Conservation (phyloP, 2,888 invertebrate genomes). For the Caenorhabditis becei region DNA sequence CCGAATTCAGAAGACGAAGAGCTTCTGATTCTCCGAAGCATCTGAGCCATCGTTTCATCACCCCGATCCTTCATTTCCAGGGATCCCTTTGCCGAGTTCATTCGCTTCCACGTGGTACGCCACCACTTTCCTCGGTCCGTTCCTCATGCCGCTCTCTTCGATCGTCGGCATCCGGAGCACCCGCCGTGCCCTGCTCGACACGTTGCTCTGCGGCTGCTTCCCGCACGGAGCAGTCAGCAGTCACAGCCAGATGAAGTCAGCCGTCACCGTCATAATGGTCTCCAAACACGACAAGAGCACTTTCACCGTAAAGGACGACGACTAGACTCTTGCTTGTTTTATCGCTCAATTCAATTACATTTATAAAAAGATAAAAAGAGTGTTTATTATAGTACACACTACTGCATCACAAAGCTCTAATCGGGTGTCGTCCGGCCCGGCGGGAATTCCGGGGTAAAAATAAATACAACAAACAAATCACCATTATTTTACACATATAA, state of each 20-base stretch:
- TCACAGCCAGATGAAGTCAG: slow-evolving; percentile 15
- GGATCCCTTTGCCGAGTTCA: slow-evolving; percentile 41
- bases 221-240: slow-evolving; percentile 1
- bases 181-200: slow-evolving; percentile 27
- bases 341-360: neutral
- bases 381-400: slow-evolving; percentile 23
- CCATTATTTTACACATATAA: slow-evolving; percentile 42
- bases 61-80: slow-evolving; percentile 12
- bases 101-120: slow-evolving; percentile 59
- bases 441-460: slow-evolving; percentile 4
- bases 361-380: slow-evolving; percentile 11
- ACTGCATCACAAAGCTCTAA: slow-evolving; percentile 18
- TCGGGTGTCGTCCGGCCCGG: neutral
- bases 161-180: slow-evolving; percentile 48
- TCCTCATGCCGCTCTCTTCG: slow-evolving; percentile 55
- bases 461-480: slow-evolving; percentile 41
- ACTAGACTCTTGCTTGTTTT: slow-evolving; percentile 14
- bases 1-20: no score
- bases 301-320: slow-evolving; percentile 44
- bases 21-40: neutral
- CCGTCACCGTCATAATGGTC: slow-evolving; percentile 21
- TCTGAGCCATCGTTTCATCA: neutral
- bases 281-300: slow-evolving; percentile 30
- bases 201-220: slow-evolving; percentile 30
- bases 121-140: slow-evolving; percentile 56